Percentiles rank a stretch among this genome's conserved stretches.
Evolutionary conservation across 2,888 invertebrate species (phyloP).

Genomic region (Harpalus rufipes): DNA sequence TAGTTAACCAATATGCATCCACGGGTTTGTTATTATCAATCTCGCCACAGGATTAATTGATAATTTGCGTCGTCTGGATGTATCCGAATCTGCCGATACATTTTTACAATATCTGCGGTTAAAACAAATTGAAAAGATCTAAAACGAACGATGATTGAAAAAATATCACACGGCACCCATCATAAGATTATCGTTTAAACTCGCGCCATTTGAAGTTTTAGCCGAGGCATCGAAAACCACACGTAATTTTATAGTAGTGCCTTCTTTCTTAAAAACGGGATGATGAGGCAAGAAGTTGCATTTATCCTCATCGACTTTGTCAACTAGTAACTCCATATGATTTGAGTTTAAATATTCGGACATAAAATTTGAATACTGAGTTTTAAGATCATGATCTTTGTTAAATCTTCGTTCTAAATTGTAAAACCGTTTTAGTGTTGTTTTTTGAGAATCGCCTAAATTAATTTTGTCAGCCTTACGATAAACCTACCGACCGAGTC

Average conservation of each 20-base stretch:
- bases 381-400: conserved; percentile 1
- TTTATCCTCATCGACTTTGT: background rate
- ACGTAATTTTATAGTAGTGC: background rate
- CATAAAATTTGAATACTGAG: background rate
- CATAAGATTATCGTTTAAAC: background rate
- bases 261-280: background rate
- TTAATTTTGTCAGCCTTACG: background rate
- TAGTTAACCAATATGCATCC: conserved; percentile 66
- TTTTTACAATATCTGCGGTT: background rate
- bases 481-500: background rate
- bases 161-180: background rate
- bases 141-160: background rate
- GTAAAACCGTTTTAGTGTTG: background rate
- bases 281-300: background rate
- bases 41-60: conserved; percentile 70
- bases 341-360: background rate
- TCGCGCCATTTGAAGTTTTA: background rate
- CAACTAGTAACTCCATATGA: background rate
- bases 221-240: too few species aligned
- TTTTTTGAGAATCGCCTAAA: background rate
- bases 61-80: background rate
- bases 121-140: background rate
- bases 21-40: conserved; percentile 64
- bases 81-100: background rate
- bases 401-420: background rate